Conservation (phyloP, 1,140 invertebrate species). For the Oncopeltus fasciatus region DNA sequence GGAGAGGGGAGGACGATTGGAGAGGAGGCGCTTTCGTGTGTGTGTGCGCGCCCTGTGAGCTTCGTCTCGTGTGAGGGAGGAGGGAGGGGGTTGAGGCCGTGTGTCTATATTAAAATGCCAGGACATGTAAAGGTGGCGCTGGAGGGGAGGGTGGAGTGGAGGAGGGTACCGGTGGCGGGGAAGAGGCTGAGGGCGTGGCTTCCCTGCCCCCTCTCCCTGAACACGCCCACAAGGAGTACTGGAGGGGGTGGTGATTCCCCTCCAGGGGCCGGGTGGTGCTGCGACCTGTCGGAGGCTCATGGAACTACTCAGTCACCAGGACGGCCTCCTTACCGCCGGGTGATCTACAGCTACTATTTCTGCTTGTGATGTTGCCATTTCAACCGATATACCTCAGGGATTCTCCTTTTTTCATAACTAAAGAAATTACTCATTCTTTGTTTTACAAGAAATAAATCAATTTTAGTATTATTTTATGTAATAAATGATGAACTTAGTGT, state of each 20-base stretch:
- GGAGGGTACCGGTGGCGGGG: neutral
- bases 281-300: neutral
- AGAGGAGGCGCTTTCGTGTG: neutral
- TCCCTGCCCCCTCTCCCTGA: no score
- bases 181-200: neutral
- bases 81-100: neutral
- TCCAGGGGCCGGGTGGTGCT: neutral
- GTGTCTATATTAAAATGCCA: constrained; percentile 10
- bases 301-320: neutral
- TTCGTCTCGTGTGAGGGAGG: no score
- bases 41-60: neutral
- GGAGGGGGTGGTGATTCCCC: neutral
- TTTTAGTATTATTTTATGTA: no score
- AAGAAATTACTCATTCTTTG: no score
- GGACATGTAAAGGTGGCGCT: constrained; percentile 3
- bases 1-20: neutral
- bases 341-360: no score
- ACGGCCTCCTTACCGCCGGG: no score
- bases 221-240: neutral
- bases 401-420: no score
- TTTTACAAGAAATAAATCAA: no score
- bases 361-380: no score
- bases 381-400: no score
- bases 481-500: no score
- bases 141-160: neutral